Evolutionary conservation across 2,888 invertebrate genomes (phyloP), one percentile per base, ranked within the genome.

Genomic region (Cecidostiba fungosa): DNA sequence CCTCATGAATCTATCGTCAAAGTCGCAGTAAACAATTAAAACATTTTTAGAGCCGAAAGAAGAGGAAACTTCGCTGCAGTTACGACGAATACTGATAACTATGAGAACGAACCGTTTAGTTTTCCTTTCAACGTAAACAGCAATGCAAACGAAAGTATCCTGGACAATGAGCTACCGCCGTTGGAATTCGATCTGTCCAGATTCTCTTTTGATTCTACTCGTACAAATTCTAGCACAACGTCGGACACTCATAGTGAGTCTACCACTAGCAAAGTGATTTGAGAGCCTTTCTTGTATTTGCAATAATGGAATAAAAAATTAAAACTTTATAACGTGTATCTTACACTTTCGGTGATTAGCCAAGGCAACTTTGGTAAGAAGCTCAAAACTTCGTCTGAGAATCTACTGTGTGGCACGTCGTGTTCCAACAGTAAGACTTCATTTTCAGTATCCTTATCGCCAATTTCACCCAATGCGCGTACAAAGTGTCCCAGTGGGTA

Each of bases 401-500:
- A 99, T 88, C 97, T 96, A 88, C 97, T 97, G 92, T 99, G 99
- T 0, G 99, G 99, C 1, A 99, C 97, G 93, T 99, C 99, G 92
- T 99, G 99, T 91, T 99, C 99, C 86, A 99, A 93, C 1, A 99
- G 94, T 66, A 99, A 95, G 12, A 98, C 99, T 94, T 99, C 99
- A 92, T 99, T 99, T 94, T 99, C 99, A 0, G 99, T 98, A 19
- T 97, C 96, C 91, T 98, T 98, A 91, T 99, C 97, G 36, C 99
- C 99, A 86, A 99, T 96, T 77, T 96, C 96, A 23, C 99, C 99
- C 10, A 99, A 94, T 0, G 97, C 97, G 88, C 98, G 95, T 0
- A 99, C 98, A 94, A 99, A 99, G 94, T 99, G 99, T 3, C 99
- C 99, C 93, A 97, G 95, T 0, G 99, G 99, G 94, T 98, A 98